Percentiles rank a stretch among this genome's conserved stretches.
Evolutionary conservation across 2,888 invertebrate species (phyloP).

Genomic region (Stenoptilia bipunctidactyla): DNA sequence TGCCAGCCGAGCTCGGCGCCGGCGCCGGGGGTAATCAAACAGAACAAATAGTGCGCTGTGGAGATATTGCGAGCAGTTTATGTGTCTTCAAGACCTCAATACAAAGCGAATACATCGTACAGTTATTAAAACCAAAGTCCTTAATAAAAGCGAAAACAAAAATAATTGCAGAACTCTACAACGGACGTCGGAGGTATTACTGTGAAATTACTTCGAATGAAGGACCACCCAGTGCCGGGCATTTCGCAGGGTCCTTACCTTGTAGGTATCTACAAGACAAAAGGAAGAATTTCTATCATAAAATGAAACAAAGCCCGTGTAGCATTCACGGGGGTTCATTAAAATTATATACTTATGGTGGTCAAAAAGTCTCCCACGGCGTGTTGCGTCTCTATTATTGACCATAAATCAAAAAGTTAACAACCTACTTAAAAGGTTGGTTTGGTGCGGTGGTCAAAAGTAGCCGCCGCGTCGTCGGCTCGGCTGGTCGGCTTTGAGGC

Average conservation of each 20-base stretch:
- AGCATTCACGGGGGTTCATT: slow-evolving; percentile 59
- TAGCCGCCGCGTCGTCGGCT: slow-evolving; percentile 47
- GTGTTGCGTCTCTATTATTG: slow-evolving; percentile 71
- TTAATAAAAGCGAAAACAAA: slow-evolving; percentile 26
- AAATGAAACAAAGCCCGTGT: slow-evolving; percentile 52
- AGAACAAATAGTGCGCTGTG: slow-evolving; percentile 1
- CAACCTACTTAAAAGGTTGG: slow-evolving; percentile 70
- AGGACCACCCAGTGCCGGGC: slow-evolving; percentile 42
- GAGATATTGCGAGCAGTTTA: not conserved
- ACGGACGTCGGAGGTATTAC: slow-evolving; percentile 19
- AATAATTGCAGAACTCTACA: slow-evolving; percentile 19
- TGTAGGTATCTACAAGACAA: slow-evolving; percentile 30
- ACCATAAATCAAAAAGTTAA: slow-evolving; percentile 71
- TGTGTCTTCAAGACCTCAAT: too few relatives aligned
- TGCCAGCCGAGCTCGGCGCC: slow-evolving; percentile 21
- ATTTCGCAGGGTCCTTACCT: slow-evolving; percentile 24
- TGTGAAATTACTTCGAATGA: slow-evolving; percentile 24
- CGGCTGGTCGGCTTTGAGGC: slow-evolving; percentile 39
- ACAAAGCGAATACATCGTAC: not conserved
- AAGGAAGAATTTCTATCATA: slow-evolving; percentile 35
- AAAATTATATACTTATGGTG: slow-evolving; percentile 60
- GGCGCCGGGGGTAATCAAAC: slow-evolving; percentile 37
- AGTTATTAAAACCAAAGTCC: slow-evolving; percentile 15
- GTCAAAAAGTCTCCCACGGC: slow-evolving; percentile 63
- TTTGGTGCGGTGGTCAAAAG: slow-evolving; percentile 63